Evolutionary conservation across 2,797 vertebrate species (phyloP), one percentile per base, ranked within the genome.

Genomic region (Remorina albescens): DNA sequence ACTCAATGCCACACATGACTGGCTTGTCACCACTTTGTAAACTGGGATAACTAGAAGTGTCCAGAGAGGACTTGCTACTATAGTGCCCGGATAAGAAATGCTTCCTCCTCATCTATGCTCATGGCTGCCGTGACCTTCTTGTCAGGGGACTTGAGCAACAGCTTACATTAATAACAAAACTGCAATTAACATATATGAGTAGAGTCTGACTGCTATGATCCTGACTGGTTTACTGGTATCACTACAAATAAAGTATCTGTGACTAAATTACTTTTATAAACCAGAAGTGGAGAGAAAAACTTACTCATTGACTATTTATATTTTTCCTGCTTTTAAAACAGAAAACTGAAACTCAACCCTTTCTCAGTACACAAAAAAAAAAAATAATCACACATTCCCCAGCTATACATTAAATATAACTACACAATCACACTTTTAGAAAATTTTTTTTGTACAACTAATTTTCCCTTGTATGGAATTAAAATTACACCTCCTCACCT

Each of bases 71-170:
- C 15, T 34, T 34, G 67, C 37, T 32, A 23, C 50, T 36, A 5
- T 15, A 16, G 44, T 9, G 12, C 47, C 16, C 9, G n/a, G 61
- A 51, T 56, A 11, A 71, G 26, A 67, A 36, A 36, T 59, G 46
- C 57, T 55, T 8, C 53, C 49, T 26, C 10, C 55, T 39, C 71
- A 55, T 55, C 71, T 72, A 72, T 80, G 15, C 34, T 60, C n/a
- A n/a, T n/a, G n/a, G n/a, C n/a, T n/a, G n/a, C n/a, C n/a, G n/a
- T 80, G 84, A 87, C 83, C 84, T 61, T 72, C 62, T 77, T 82
- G 63, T 80, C 60, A 36, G 37, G 46, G 50, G 79, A 74, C 71
- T 77, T 83, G 79, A 87, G 50, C 80, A 80, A 74, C 76, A 67
- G 76, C 74, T 78, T 60, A 82, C 68, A 88, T 86, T 82, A 78